Evolutionary conservation across 2,888 invertebrate genomes (phyloP), one percentile per base, ranked within the genome.

Genomic region (Cataglyphis livida): DNA sequence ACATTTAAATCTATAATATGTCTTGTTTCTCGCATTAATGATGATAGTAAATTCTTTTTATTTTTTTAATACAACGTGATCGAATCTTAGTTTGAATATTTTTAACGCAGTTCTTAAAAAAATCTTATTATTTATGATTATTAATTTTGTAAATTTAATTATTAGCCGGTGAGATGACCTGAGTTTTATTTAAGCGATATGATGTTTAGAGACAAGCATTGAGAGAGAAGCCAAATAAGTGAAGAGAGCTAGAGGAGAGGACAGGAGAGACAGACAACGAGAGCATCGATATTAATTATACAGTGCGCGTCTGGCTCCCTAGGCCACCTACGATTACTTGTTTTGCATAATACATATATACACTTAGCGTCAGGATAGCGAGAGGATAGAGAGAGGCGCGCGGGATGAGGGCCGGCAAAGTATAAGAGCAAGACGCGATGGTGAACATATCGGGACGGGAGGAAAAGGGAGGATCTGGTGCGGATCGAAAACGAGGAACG

Each of bases 271-370:
- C 74, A 84, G 84, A 87, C 74, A 90, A 90, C 65, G 83, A 90
- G 90, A 89, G 91, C 90, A 89, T 91, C 89, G 90, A 90, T 91
- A 91, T 91, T 91, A 91, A 91, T 91, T 91, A 91, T 91, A 90
- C 89, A 88, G 90, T 90, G 87, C 90, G 87, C 88, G 87, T 91
- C 88, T 87, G 88, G 86, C 89, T 90, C 86, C 87, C 89, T 91
- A 90, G 91, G 90, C 91, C 91, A 93, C 93, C 93, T 92, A 93
- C 92, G 91, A 91, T 92, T 88, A 88, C 87, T 82, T 90, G 91
- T 90, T 93, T 93, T 93, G 93, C 93, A 93, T 93, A 93, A 93
- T 93, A 92, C 91, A 89, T 91, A 89, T 88, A 88, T 90, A 86
- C 88, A 87, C 87, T 86, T 88, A 87, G 84, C 84, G 87, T 87